phyloP scores from a whole-genome alignment of 2,888 invertebrate genomes.

The Odontomyia ornata region DNA sequence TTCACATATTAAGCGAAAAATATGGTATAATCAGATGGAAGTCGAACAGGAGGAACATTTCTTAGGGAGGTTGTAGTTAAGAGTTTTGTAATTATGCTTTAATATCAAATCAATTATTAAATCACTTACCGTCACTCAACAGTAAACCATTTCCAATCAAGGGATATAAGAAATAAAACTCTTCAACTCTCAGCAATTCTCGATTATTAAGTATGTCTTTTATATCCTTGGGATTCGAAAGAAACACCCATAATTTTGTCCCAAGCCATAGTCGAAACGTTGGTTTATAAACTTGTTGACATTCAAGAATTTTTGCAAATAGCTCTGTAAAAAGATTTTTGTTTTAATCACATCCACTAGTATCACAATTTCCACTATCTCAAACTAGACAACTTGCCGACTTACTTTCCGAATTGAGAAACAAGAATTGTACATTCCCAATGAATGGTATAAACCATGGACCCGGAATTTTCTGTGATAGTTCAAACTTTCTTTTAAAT shows the following conservation, averaged over 20 bases:
- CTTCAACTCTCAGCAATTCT: conserved; percentile 56
- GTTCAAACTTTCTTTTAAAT: conserved; percentile 41
- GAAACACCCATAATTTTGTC: conserved; percentile 60
- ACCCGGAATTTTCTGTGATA: conserved; percentile 57
- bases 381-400: neutral
- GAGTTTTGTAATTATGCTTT: no score
- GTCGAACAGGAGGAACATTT: no score
- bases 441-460: conserved; percentile 60
- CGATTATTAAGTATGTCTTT: conserved; percentile 58
- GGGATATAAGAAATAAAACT: conserved; percentile 57
- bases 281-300: conserved; percentile 55
- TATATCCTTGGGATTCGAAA: conserved; percentile 58
- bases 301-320: conserved; percentile 52
- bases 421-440: conserved; percentile 60
- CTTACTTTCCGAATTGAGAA: conserved; percentile 31
- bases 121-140: conserved; percentile 57
- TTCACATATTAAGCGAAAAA: no score
- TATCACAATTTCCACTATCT: neutral
- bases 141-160: conserved; percentile 61
- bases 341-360: neutral
- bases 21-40: no score
- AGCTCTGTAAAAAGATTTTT: conserved; percentile 16
- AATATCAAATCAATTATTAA: no score
- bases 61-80: no score
- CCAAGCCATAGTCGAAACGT: conserved; percentile 61